Evolutionary conservation across 53 echinoderm and acorn worm species (phyloP).

Genomic region (Astropecten irregularis): DNA sequence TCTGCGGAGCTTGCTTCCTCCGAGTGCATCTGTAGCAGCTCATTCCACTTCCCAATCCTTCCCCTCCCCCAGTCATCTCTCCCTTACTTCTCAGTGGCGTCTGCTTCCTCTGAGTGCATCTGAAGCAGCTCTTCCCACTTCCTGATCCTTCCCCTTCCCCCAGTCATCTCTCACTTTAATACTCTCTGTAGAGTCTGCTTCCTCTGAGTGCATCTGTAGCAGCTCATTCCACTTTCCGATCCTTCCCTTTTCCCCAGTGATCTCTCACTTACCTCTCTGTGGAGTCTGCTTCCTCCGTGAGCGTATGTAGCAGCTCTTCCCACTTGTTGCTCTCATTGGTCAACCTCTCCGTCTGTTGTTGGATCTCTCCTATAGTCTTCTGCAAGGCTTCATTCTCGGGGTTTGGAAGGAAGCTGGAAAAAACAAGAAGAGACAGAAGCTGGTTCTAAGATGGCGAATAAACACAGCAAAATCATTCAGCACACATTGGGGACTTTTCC

Average conservation of each 20-base stretch:
- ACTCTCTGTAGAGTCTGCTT: slow-evolving; percentile 59
- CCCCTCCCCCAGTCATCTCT: too few relatives aligned
- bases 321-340: slow-evolving; percentile 62
- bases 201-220: slow-evolving; percentile 27
- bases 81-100: slow-evolving; percentile 67
- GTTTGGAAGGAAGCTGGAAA: slow-evolving; percentile 64
- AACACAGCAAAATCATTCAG: too few relatives aligned
- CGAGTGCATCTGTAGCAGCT: slow-evolving; percentile 25
- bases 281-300: slow-evolving; percentile 27
- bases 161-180: too few relatives aligned
- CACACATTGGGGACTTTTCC: too few relatives aligned
- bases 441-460: too few relatives aligned
- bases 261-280: slow-evolving; percentile 66
- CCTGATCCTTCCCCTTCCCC: too few relatives aligned
- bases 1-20: slow-evolving; percentile 54
- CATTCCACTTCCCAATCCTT: too few relatives aligned
- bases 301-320: slow-evolving; percentile 54
- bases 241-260: too few relatives aligned
- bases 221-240: slow-evolving; percentile 67
- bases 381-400: slow-evolving; percentile 70
- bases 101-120: slow-evolving; percentile 26
- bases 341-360: slow-evolving; percentile 58
- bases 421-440: too few relatives aligned
- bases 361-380: slow-evolving; percentile 60
- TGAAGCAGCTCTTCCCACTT: slow-evolving; percentile 66